These are phyloP conservation scores for Pygoscelis antarcticus DNA, from an alignment of 2,113 vertebrate genomes.

Conservation along the genomic window DNA sequence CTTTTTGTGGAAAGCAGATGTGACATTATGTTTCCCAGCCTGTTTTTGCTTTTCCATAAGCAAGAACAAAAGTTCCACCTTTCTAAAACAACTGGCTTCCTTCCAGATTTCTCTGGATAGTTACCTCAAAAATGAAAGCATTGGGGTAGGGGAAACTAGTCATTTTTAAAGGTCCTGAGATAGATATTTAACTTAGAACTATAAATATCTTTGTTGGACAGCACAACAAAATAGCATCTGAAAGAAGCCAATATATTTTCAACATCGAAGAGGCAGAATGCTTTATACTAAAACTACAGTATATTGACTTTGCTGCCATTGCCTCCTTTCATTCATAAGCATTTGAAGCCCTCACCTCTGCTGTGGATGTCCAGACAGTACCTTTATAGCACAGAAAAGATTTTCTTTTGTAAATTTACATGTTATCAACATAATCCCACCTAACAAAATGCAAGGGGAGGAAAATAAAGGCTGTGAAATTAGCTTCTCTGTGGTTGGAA, in stretches of 20 bases:
- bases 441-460: background rate
- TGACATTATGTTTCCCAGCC: background rate
- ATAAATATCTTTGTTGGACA: background rate
- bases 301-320: background rate
- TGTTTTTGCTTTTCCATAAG: background rate
- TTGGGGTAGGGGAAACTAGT: no score
- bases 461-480: background rate
- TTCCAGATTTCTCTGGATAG: background rate
- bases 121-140: background rate
- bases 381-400: background rate
- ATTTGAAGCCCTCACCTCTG: background rate
- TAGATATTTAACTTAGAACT: background rate
- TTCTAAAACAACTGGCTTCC: background rate
- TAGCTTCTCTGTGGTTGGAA: constrained; percentile 25
- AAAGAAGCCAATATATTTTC: background rate
- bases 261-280: background rate
- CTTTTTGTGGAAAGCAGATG: background rate
- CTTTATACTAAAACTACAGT: background rate
- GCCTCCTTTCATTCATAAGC: background rate
- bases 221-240: background rate
- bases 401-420: constrained; percentile 44
- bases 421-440: constrained; percentile 30
- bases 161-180: background rate
- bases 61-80: background rate
- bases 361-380: background rate